Base-by-base conservation (phyloP, 2,113 vertebrate genomes). In the Oenanthe melanoleuca region DNA sequence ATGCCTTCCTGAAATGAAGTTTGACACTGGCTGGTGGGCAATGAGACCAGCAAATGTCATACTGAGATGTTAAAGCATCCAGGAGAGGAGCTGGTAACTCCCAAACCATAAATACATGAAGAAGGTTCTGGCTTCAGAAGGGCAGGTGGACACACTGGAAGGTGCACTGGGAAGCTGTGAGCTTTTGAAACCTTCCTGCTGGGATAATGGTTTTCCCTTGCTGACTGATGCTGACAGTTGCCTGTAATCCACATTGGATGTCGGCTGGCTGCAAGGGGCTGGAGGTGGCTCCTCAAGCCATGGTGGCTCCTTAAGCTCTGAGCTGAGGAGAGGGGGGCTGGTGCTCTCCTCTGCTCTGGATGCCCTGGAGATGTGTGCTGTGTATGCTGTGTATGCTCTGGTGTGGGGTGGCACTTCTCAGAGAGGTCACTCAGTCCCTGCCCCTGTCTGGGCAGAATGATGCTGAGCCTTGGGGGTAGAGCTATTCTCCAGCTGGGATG, bases 351-450 rank as follows among this genome's bases (percentile, higher is more conserved):
- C 45, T 47, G 50, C 64, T 66, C 42, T n/a, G 40, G 29, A 1
- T 0, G 4, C 26, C 0, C 0, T 20, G 65, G 23, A 65, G 31
- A 22, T 0, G 3, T 29, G 42, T 50, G 40, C 50, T 50, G 49
- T 14, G 47, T 49, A 24, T 49, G 49, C 49, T 52, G 29, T 15
- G 37, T 3, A 9, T 37, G 38, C n/a, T 40, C 24, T 45, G 37
- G 24, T 55, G 45, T 11, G 28, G 37, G 45, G 19, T 2, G 2
- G 53, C 78, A 23, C 56, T 42, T 69, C n/a, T n/a, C 28, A 22
- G 64, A 70, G 31, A 50, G 14, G 21, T 45, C 37, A 4, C 25
- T 50, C 42, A 8, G 59, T 33, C 24, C 53, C 55, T 73, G 45
- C 4, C 40, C 52, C 52, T 71, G 16, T 11, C 23, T 38, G 34